These are phyloP conservation scores for Drosophila varians DNA, from an alignment of 1,140 invertebrate species.

Conservation along the genomic window DNA sequence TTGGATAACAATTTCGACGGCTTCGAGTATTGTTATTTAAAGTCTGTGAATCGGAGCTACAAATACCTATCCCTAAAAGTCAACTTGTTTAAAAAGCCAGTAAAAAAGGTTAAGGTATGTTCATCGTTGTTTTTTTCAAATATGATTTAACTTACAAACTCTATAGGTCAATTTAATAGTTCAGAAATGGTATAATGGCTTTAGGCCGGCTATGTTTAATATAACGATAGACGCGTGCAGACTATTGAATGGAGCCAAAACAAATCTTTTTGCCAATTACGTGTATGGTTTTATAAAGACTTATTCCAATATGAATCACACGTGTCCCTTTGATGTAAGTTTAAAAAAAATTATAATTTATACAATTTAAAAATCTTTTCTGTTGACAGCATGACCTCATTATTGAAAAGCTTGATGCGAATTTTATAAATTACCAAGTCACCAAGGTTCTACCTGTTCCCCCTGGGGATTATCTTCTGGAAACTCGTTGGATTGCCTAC, in stretches of 20 bases:
- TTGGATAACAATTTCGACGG: constrained; percentile 1
- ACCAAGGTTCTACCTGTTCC: not conserved
- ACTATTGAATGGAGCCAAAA: not conserved
- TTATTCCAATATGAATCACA: constrained; percentile 8
- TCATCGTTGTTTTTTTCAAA: not conserved
- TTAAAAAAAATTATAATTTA: not conserved
- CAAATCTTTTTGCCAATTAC: not conserved
- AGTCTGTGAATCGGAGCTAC: constrained; percentile 7
- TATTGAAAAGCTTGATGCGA: not conserved
- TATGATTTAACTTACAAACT: not conserved
- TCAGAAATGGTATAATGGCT: not conserved
- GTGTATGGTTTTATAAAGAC: not conserved
- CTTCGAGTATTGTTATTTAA: constrained; percentile 14
- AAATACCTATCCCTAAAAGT: constrained; percentile 1
- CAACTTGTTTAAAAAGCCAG: constrained; percentile 7
- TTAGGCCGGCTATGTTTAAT: constrained; percentile 18
- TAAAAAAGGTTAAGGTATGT: constrained; percentile 2
- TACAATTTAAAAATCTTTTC: too few species aligned
- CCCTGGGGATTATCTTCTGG: not conserved
- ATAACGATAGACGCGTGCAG: constrained; percentile 10
- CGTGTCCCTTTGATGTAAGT: constrained; percentile 9
- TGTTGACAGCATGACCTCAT: constrained; percentile 9
- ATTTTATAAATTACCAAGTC: not conserved
- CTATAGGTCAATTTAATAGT: not conserved
- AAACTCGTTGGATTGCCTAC: not conserved